Percentiles rank a stretch among this genome's conserved stretches.
Conservation (phyloP, 2,797 vertebrate genomes). For the Ptychadena robeensis region DNA sequence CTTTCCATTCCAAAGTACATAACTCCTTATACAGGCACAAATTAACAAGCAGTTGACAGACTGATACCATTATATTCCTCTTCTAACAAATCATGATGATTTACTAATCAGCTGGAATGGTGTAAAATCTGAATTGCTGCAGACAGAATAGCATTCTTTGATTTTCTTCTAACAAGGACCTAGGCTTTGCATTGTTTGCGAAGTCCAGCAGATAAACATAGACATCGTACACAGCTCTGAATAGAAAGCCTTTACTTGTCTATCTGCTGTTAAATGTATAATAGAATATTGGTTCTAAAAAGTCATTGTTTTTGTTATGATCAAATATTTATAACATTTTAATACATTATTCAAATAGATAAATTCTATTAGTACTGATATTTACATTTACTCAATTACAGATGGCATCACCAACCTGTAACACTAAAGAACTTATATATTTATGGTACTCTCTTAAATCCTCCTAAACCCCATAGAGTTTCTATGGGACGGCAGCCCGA, state of each 20-base stretch:
- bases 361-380: no score
- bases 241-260: background rate
- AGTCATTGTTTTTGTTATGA: background rate
- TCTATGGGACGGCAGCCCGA: no score
- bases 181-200: constrained; percentile 55
- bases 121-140: constrained; percentile 52
- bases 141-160: constrained; percentile 49
- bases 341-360: no score
- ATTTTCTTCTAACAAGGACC: constrained; percentile 31
- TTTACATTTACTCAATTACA: no score
- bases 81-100: constrained; percentile 10
- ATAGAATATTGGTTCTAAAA: background rate
- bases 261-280: background rate
- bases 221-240: background rate
- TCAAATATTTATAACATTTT: background rate
- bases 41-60: constrained; percentile 27
- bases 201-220: constrained; percentile 43
- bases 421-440: no score
- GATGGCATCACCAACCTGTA: no score
- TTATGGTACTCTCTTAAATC: no score
- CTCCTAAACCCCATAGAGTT: no score
- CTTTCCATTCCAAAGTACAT: constrained; percentile 2
- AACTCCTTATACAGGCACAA: background rate
- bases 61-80: constrained; percentile 23
- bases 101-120: constrained; percentile 46